A percentile compares a stretch with the other conserved stretches of the same genome.
Evolutionary conservation across 2,113 vertebrate species (phyloP).

Genomic region (Menura novaehollandiae): DNA sequence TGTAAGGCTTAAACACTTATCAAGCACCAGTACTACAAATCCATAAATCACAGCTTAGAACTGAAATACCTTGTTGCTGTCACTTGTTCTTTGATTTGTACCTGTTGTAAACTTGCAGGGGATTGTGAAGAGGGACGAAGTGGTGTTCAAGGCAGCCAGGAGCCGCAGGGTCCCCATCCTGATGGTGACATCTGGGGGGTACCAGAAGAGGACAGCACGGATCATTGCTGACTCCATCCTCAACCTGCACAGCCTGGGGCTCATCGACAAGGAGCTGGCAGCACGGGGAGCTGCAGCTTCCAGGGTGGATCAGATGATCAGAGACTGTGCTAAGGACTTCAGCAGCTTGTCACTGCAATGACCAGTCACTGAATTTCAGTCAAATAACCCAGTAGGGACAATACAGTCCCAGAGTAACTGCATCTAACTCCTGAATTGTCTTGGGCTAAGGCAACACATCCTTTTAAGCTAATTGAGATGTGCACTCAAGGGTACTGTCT

Average conservation of each 20-base stretch:
- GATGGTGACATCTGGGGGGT: constrained; percentile 94
- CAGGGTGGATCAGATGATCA: constrained; percentile 51
- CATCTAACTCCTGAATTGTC: not conserved
- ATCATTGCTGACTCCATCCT: constrained; percentile 96
- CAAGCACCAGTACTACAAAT: not conserved
- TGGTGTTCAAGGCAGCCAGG: constrained; percentile 84
- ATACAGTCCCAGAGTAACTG: not conserved
- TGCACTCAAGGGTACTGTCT: not conserved
- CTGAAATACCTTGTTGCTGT: rapidly evolving
- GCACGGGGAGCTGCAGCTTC: constrained; percentile 49
- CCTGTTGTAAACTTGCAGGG: constrained; percentile 74
- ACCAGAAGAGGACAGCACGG: constrained; percentile 91
- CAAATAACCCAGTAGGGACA: not conserved
- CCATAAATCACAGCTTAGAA: not conserved
- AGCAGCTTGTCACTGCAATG: constrained; percentile 34
- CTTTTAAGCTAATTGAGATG: not conserved
- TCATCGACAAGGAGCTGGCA: constrained; percentile 71
- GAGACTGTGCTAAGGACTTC: constrained; percentile 39
- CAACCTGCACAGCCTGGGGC: constrained; percentile 81
- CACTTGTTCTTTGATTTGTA: rapidly evolving
- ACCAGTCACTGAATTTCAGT: not conserved
- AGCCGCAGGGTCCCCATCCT: constrained; percentile 82
- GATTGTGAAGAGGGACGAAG: constrained; percentile 87
- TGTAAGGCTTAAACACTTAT: not conserved
- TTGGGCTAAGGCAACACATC: not conserved